These are phyloP conservation scores for Pipistrellus nathusii DNA, from an alignment of 2,797 vertebrate species.

Conservation along the genomic window DNA sequence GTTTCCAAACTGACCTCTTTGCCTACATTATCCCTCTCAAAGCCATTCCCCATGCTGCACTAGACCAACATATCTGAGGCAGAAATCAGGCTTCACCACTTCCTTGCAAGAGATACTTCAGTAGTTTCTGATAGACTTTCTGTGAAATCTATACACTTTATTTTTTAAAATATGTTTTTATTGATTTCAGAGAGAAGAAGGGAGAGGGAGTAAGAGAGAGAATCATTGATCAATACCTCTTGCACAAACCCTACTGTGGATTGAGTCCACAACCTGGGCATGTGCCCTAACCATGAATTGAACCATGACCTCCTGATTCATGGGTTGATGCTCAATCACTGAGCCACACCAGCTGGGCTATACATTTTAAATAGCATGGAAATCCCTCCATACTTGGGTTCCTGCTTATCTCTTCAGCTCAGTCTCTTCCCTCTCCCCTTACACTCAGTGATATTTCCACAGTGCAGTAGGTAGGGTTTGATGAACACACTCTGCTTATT, in stretches of 20 bases:
- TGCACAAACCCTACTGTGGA: too few species aligned
- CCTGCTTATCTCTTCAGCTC: neutral
- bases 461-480: neutral
- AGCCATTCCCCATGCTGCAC: neutral
- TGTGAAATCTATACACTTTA: neutral
- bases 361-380: neutral
- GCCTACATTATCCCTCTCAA: neutral
- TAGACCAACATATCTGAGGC: neutral
- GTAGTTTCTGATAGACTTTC: neutral
- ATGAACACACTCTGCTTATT: neutral
- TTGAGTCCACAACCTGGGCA: too few species aligned
- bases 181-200: too few species aligned
- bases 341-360: too few species aligned
- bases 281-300: too few species aligned
- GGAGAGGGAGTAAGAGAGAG: too few species aligned
- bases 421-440: neutral
- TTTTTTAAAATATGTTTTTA: too few species aligned
- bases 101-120: neutral
- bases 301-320: too few species aligned
- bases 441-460: neutral
- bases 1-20: neutral
- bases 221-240: too few species aligned
- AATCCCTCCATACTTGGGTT: neutral
- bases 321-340: too few species aligned
- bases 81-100: neutral